Conservation (phyloP, 2,797 vertebrate genomes). For the Salarias fasciatus region DNA sequence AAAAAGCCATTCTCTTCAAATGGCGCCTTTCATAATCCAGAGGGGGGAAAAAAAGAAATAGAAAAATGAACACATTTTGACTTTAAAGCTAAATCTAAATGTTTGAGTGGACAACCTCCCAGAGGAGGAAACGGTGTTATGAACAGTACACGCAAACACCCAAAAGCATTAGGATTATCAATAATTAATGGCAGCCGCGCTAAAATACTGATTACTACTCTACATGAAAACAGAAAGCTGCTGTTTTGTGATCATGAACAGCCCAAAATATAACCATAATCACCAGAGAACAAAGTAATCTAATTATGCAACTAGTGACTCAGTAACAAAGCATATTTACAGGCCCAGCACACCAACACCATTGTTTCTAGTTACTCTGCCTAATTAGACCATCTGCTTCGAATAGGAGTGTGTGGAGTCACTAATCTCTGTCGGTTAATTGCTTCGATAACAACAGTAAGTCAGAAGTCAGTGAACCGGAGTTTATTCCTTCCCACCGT, state of each 20-base stretch:
- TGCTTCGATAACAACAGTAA: background rate
- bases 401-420: constrained; percentile 7
- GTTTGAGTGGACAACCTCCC: background rate
- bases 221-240: background rate
- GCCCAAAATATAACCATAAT: constrained; percentile 1
- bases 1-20: constrained; percentile 14
- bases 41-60: constrained; percentile 4
- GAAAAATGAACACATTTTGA: background rate
- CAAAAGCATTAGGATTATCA: background rate
- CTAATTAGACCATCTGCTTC: constrained; percentile 4
- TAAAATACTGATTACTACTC: background rate
- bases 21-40: constrained; percentile 6
- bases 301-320: constrained; percentile 6
- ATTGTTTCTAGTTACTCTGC: constrained; percentile 15
- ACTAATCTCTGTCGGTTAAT: background rate
- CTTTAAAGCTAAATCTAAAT: background rate
- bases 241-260: background rate
- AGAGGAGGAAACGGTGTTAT: background rate
- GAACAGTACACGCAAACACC: background rate
- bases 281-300: background rate
- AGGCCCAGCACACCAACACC: background rate
- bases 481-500: background rate
- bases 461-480: background rate
- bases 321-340: background rate
- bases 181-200: background rate